Conservation (phyloP, 2,113 vertebrate species). For the Galeopterus variegatus region DNA sequence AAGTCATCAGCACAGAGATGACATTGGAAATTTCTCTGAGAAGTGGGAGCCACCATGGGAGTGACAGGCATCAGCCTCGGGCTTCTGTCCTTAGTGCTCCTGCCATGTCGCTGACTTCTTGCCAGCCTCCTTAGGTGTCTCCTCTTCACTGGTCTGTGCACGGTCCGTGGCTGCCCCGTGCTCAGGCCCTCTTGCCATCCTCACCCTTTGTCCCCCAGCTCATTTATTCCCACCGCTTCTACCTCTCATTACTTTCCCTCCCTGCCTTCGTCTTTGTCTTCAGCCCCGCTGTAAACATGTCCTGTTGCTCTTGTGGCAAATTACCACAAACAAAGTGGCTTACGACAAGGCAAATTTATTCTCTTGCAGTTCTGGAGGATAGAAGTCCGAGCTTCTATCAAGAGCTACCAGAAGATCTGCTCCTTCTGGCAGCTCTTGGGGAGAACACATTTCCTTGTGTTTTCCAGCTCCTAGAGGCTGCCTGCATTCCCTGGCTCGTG, state of each 20-base stretch:
- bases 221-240: background rate
- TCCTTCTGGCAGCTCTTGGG: background rate
- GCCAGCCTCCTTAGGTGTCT: background rate
- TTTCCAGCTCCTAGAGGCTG: background rate
- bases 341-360: too few relatives aligned
- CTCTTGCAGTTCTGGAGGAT: background rate
- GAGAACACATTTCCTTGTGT: background rate
- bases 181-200: background rate
- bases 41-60: too few relatives aligned
- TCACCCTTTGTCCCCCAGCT: background rate
- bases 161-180: fast-evolving
- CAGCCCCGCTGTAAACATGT: background rate
- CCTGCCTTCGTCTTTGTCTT: too few relatives aligned
- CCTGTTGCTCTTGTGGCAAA: background rate
- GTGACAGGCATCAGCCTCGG: background rate
- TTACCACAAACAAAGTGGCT: background rate
- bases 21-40: too few relatives aligned
- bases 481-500: background rate
- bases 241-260: background rate
- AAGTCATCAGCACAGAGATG: background rate
- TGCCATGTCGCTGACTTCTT: background rate
- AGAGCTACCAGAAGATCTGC: too few relatives aligned
- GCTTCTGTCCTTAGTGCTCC: background rate
- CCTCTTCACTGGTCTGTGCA: too few relatives aligned
- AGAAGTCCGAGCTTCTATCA: background rate